These are phyloP conservation scores for Diorhabda carinulata DNA, from an alignment of 1,140 invertebrate genomes.

Conservation along the genomic window DNA sequence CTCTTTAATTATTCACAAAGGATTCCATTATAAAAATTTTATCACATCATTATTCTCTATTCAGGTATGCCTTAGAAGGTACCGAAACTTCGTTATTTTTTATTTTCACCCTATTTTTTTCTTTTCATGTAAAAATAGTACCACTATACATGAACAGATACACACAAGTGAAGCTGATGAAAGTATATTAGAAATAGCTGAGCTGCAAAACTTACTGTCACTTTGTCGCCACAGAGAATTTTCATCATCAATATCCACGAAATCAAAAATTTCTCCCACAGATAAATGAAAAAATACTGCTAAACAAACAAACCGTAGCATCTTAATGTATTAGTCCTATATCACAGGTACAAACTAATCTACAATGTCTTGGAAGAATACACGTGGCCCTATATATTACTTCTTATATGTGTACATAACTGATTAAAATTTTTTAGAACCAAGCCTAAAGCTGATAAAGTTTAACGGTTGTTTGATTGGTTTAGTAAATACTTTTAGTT, in stretches of 20 bases:
- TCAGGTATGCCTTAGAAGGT: no score
- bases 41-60: no score
- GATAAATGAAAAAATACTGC: neutral
- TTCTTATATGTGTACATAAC: neutral
- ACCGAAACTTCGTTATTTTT: no score
- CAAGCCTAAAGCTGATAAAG: neutral
- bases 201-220: neutral
- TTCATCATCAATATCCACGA: neutral
- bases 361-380: neutral
- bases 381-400: neutral
- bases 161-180: no score
- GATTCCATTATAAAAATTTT: no score
- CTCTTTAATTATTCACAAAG: no score
- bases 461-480: neutral
- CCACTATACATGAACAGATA: no score
- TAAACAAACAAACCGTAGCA: neutral
- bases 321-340: neutral
- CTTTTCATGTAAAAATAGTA: no score
- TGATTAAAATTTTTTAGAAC: neutral
- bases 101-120: no score
- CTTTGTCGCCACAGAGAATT: neutral
- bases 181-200: no score
- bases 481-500: constrained; percentile 1
- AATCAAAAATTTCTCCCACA: neutral
- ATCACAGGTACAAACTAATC: neutral